phyloP scores from a whole-genome alignment of 2,797 vertebrate species.

The Prunella strophiata region DNA sequence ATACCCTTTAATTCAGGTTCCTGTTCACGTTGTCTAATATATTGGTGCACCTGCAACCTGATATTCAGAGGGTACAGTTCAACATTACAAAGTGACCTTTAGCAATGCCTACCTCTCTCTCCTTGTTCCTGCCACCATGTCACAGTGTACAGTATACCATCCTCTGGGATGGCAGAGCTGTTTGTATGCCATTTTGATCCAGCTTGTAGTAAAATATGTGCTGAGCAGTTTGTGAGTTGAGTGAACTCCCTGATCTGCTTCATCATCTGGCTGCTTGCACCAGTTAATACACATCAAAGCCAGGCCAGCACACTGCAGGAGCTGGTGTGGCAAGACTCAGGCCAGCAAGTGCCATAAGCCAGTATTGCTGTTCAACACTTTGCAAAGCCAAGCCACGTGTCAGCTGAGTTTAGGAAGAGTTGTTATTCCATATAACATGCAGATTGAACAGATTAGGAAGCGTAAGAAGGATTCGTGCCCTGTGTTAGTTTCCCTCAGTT shows the following conservation, averaged over 20 bases:
- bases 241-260: not conserved
- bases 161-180: not conserved
- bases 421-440: not conserved
- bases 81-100: not conserved
- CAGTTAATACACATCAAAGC: not conserved
- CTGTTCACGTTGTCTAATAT: not conserved
- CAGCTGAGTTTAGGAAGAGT: not conserved
- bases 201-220: not conserved
- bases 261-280: not conserved
- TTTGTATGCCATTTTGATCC: not conserved
- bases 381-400: not conserved
- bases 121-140: not conserved
- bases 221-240: not conserved
- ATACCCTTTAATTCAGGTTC: not conserved
- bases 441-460: not conserved
- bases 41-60: not conserved
- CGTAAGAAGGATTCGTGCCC: accelerated
- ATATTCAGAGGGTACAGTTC: not conserved
- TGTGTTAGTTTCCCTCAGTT: not conserved
- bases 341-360: not conserved
- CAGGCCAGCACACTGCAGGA: not conserved
- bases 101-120: not conserved
- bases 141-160: not conserved
- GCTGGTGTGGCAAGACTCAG: not conserved
- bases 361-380: not conserved